A percentile compares a stretch with the other conserved stretches of the same genome.
Conservation (phyloP, 1,140 invertebrate species). For the Elymnias hypermnestra region DNA sequence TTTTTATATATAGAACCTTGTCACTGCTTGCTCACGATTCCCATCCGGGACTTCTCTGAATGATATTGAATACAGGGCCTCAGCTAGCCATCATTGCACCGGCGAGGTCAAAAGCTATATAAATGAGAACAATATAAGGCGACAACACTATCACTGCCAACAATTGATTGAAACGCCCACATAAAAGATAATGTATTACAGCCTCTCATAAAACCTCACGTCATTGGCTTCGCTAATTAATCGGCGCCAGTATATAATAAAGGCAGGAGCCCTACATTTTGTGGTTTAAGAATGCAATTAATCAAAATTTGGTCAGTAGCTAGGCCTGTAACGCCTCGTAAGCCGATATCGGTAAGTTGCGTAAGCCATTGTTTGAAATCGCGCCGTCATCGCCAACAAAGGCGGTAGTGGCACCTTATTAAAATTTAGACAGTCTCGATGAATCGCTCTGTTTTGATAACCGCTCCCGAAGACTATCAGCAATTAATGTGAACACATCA, state of each 20-base stretch:
- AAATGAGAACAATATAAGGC: not conserved
- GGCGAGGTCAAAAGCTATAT: too few relatives aligned
- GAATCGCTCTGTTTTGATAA: constrained; percentile 71
- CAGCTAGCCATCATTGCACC: too few relatives aligned
- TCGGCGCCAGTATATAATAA: constrained; percentile 65
- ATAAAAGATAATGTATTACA: constrained; percentile 33
- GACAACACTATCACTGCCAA: constrained; percentile 1
- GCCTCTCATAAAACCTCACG: constrained; percentile 43
- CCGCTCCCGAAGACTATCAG: constrained; percentile 42
- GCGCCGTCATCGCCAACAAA: constrained; percentile 63
- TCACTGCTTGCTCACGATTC: too few relatives aligned
- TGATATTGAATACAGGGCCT: too few relatives aligned
- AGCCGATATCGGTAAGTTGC: constrained; percentile 74
- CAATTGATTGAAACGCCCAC: constrained; percentile 15
- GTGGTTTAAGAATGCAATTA: constrained; percentile 66
- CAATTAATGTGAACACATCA: constrained; percentile 39
- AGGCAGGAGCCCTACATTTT: constrained; percentile 37
- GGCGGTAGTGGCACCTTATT: constrained; percentile 74
- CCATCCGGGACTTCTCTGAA: too few relatives aligned
- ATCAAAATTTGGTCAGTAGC: constrained; percentile 73
- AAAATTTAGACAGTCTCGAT: constrained; percentile 68
- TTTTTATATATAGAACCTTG: too few relatives aligned
- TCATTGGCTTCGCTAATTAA: constrained; percentile 67
- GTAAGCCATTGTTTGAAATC: constrained; percentile 68
- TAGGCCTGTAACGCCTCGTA: constrained; percentile 67